A percentile compares a stretch with the other conserved stretches of the same genome.
These are phyloP conservation scores for Amphibalanus amphitrite DNA, from an alignment of 1,140 invertebrate species.

Conservation along the genomic window DNA sequence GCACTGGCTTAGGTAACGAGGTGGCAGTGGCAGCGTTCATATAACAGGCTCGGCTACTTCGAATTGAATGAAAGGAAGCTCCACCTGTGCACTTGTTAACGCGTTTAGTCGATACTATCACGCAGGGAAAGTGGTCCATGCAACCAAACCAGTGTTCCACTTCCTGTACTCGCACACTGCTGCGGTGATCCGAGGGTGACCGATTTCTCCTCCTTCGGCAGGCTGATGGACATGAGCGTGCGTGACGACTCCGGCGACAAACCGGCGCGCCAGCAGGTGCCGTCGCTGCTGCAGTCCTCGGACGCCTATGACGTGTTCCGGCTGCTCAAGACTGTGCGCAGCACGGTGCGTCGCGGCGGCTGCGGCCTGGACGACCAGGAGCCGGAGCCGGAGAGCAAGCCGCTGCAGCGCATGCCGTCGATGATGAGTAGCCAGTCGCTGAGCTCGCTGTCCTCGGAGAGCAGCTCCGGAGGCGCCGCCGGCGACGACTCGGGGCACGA, in stretches of 20 bases:
- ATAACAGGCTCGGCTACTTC: too few species aligned
- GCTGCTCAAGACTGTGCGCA: background rate
- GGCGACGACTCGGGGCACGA: background rate
- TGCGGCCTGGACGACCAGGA: background rate
- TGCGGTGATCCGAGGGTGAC: background rate
- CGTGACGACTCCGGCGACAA: background rate
- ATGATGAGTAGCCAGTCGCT: background rate
- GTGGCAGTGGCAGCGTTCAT: too few species aligned
- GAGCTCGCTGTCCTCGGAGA: background rate
- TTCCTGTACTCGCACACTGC: too few species aligned
- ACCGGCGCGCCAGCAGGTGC: background rate
- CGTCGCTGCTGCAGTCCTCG: background rate
- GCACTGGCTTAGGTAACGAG: too few species aligned
- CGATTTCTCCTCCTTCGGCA: background rate
- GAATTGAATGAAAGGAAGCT: too few species aligned
- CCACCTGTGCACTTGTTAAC: too few species aligned
- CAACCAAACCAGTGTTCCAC: too few species aligned
- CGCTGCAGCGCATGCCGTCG: background rate
- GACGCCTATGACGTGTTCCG: background rate
- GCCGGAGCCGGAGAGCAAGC: background rate
- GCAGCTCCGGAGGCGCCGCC: background rate
- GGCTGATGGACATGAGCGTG: background rate
- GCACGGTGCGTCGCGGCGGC: background rate
- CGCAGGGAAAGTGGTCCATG: too few species aligned
- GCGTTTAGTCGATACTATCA: too few species aligned